Base-by-base conservation (phyloP, 2,888 invertebrate genomes). In the Hydroisotoma schaefferi region DNA sequence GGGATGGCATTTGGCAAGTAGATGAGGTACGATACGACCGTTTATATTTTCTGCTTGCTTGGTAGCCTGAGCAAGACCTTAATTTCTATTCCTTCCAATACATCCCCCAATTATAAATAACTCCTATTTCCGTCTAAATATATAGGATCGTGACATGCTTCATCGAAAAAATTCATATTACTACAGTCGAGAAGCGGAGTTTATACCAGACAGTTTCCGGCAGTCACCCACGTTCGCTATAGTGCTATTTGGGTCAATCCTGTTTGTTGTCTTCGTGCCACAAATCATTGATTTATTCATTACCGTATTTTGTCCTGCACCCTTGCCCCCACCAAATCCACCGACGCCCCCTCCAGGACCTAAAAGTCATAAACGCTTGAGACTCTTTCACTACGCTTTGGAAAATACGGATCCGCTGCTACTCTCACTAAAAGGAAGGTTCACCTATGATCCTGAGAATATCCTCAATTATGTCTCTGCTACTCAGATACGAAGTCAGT, bases 91-190 rank as follows among this genome's bases (percentile, higher is more conserved):
- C 6, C 33, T 33, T 6, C 33, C 15, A 33, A 10, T 33, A 10
- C 6, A 33, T 33, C 33, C n/a, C n/a, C 15, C 33, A 33, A 33
- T 20, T 43, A 33, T 10, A 33, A 43, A 43, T 20, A 18, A 6
- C 18, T 10, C 18, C n/a, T 47, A 5, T 6, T 20, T 22, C 22
- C 23, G 18, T 22, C 25, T 22, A 47, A 22, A 47, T 18, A 23
- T 47, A n/a, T 27, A 25, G 49, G 49, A 49, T 5, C 4, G 49
- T n/a, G 49, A 49, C 18, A 25, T n/a, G 28, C 26, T 49, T 5
- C 49, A 49, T 20, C 49, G 49, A 28, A 49, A 49, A 27, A 49
- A 49, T 28, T 49, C 49, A 6, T 49, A 27, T 49, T 49, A 49
- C 18, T 49, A 49, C 29, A 22, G 27, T 49, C 26, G 49, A 10